Evolutionary conservation across 2,888 invertebrate genomes (phyloP).

Genomic region (Tetragnatha montana): DNA sequence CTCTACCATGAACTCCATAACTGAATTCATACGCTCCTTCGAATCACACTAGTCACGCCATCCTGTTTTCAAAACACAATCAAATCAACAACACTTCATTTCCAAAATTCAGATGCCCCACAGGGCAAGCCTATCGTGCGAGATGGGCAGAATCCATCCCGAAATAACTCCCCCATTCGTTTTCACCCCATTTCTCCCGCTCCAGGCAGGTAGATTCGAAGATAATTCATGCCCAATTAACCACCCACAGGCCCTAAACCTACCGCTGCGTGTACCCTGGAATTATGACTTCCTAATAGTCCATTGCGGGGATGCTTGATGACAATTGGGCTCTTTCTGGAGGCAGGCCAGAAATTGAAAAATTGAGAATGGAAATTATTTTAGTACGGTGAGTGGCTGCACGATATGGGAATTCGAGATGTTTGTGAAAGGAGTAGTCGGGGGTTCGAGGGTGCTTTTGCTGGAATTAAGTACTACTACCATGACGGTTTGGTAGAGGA

Average conservation of each 20-base stretch:
- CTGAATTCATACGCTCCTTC: too few species aligned
- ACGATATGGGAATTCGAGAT: constrained; percentile 22
- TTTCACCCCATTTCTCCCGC: constrained; percentile 49
- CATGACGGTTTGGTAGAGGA: not conserved
- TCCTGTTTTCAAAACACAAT: too few species aligned
- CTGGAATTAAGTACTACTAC: not conserved
- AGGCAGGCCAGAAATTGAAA: constrained; percentile 31
- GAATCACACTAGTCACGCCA: too few species aligned
- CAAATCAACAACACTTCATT: too few species aligned
- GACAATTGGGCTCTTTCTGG: constrained; percentile 33
- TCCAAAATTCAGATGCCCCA: too few species aligned
- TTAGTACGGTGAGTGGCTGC: constrained; percentile 42
- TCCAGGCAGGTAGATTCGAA: constrained; percentile 17
- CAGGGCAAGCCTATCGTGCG: not conserved
- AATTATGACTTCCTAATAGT: constrained; percentile 52
- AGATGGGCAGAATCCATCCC: constrained; percentile 5
- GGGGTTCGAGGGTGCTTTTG: constrained; percentile 5
- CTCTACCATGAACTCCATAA: too few species aligned
- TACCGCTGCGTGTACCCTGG: constrained; percentile 32
- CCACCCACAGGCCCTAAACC: constrained; percentile 21
- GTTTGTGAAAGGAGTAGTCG: too few species aligned
- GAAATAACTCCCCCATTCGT: constrained; percentile 23
- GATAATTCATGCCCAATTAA: constrained; percentile 70
- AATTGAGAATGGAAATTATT: constrained; percentile 46
- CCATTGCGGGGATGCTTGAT: constrained; percentile 35